These are phyloP conservation scores for Caenorhabditis japonica DNA, from an alignment of 2,888 invertebrate species.

Conservation along the genomic window DNA sequence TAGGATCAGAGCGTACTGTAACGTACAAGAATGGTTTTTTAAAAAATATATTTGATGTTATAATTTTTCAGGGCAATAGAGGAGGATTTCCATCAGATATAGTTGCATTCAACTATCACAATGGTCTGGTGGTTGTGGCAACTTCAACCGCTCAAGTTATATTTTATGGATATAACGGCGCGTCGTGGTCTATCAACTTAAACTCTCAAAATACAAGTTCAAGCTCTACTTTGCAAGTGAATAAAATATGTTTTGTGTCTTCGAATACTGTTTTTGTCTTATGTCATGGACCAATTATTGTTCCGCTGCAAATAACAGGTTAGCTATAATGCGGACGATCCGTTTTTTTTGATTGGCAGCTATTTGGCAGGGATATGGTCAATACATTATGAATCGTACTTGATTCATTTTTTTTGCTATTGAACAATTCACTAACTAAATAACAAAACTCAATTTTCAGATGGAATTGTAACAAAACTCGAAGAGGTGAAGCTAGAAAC, in stretches of 20 bases:
- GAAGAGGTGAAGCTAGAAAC: background rate
- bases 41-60: slow-evolving; percentile 14
- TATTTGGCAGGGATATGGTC: too few species aligned
- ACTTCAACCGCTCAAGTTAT: slow-evolving; percentile 23
- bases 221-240: background rate
- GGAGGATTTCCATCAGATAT: slow-evolving; percentile 41
- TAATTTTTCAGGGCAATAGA: slow-evolving; percentile 21
- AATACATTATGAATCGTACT: too few species aligned
- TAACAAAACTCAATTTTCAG: slow-evolving; percentile 11
- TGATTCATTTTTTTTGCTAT: too few species aligned
- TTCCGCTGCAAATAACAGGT: slow-evolving; percentile 23
- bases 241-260: slow-evolving; percentile 17
- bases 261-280: slow-evolving; percentile 11
- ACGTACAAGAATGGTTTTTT: background rate
- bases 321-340: too few species aligned
- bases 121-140: slow-evolving; percentile 14
- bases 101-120: slow-evolving; percentile 19
- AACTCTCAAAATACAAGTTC: background rate
- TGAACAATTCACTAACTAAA: too few species aligned
- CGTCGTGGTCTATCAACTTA: slow-evolving; percentile 8
- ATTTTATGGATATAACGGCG: slow-evolving; percentile 22
- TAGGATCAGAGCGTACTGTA: slow-evolving; percentile 1
- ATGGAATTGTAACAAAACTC: too few species aligned
- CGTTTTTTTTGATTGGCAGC: too few species aligned
- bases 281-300: slow-evolving; percentile 9